Percentiles rank a stretch among this genome's conserved stretches.
Conservation (phyloP, 2,888 invertebrate species). For the Folsomia manolachei region DNA sequence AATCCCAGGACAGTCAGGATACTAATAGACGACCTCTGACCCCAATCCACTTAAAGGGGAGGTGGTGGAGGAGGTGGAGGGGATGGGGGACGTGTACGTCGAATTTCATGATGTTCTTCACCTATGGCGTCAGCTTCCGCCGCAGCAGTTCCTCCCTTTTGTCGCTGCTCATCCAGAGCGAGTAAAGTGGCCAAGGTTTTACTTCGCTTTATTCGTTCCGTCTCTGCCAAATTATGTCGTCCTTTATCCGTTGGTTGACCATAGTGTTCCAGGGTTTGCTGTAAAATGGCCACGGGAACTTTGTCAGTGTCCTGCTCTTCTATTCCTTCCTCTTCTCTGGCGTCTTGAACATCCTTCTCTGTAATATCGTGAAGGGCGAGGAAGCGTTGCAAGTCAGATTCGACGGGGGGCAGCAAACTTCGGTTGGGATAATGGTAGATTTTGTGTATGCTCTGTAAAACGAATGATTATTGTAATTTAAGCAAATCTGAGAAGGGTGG, state of each 20-base stretch:
- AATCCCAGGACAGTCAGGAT: too few relatives aligned
- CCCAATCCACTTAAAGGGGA: too few relatives aligned
- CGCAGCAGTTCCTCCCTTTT: too few relatives aligned
- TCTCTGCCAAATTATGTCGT: neutral
- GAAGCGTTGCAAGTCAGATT: neutral
- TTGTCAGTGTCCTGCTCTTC: neutral
- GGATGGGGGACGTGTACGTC: too few relatives aligned
- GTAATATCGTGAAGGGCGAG: neutral
- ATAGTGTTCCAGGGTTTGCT: neutral
- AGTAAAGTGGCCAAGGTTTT: neutral
- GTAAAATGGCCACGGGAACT: neutral
- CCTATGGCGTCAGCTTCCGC: too few relatives aligned
- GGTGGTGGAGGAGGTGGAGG: too few relatives aligned
- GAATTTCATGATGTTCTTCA: too few relatives aligned
- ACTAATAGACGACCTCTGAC: too few relatives aligned
- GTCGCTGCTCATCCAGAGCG: neutral
- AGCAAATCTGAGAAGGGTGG: too few relatives aligned
- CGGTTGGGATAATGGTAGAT: conserved; percentile 2
- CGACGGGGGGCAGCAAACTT: neutral
- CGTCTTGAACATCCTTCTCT: neutral
- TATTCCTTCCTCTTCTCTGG: neutral
- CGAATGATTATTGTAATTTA: neutral
- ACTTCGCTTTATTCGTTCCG: neutral
- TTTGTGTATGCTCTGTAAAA: neutral
- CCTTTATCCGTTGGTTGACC: neutral